Evolutionary conservation across 2,888 invertebrate species (phyloP).

Genomic region (Epinotia brunnichana): DNA sequence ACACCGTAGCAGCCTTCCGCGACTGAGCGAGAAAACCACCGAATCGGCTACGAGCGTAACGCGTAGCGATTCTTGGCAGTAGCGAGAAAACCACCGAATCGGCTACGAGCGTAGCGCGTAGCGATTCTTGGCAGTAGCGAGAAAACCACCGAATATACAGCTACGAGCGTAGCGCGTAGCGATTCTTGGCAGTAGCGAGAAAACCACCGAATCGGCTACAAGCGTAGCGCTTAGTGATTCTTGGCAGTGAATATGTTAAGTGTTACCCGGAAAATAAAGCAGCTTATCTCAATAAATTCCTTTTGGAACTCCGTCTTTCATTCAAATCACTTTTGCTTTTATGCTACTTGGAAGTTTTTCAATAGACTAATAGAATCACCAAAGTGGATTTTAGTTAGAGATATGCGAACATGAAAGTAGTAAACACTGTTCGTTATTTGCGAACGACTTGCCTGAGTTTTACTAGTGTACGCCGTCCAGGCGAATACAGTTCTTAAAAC

Average conservation of each 20-base stretch:
- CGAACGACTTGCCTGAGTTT: constrained; percentile 12
- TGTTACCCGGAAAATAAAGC: constrained; percentile 33
- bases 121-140: no score
- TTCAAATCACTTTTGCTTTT: constrained; percentile 41
- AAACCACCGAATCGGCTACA: no score
- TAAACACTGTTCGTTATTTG: constrained; percentile 34
- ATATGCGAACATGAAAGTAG: constrained; percentile 27
- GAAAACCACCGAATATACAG: no score
- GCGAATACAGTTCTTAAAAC: constrained; percentile 13
- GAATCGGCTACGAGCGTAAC: no score
- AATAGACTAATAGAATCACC: constrained; percentile 32
- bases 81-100: no score
- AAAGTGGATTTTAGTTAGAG: constrained; percentile 10
- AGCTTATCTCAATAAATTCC: constrained; percentile 39
- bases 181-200: no score
- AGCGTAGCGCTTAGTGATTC: no score
- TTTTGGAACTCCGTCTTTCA: constrained; percentile 37
- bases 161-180: no score
- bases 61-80: no score
- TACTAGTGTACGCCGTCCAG: not conserved
- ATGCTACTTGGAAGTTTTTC: constrained; percentile 28
- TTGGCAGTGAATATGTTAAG: not conserved
- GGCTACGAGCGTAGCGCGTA: no score
- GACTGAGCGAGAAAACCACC: no score
- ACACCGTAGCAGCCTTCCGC: no score